Evolutionary conservation across 1,140 invertebrate species (phyloP).

Genomic region (Drosophila biarmipes): DNA sequence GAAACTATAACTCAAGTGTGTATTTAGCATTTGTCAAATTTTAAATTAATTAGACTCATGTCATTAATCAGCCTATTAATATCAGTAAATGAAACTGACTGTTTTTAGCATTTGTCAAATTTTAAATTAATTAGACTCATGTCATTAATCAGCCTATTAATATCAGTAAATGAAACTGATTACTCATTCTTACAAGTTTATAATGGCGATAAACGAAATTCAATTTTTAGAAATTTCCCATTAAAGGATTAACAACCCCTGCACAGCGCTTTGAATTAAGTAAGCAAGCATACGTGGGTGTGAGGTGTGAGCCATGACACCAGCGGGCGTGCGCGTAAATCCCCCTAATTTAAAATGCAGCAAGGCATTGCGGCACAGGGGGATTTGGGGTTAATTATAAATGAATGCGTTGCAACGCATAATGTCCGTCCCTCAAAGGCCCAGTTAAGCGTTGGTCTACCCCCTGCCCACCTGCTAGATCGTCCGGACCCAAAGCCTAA

Average conservation of each 20-base stretch:
- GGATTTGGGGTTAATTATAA: constrained; percentile 34
- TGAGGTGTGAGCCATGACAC: not conserved
- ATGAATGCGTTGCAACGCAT: constrained; percentile 17
- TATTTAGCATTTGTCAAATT: no score
- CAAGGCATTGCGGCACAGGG: constrained; percentile 4
- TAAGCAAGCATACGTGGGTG: not conserved
- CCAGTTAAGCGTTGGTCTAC: not conserved
- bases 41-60: no score
- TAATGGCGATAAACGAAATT: not conserved
- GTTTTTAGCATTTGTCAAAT: no score
- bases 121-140: no score
- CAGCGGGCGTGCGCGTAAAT: not conserved
- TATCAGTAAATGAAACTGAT: not conserved
- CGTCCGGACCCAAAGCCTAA: constrained; percentile 51
- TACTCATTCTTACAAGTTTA: no score
- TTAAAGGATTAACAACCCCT: not conserved
- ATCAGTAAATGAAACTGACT: no score
- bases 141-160: not conserved
- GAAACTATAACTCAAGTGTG: no score
- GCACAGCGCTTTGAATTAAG: not conserved
- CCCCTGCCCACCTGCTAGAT: constrained; percentile 9
- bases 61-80: not conserved
- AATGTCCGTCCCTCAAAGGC: constrained; percentile 11
- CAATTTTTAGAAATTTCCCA: not conserved
- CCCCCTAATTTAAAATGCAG: constrained; percentile 17